A percentile compares a stretch with the other conserved stretches of the same genome.
Conservation (phyloP, 2,888 invertebrate species). For the Stenurella melanura region DNA sequence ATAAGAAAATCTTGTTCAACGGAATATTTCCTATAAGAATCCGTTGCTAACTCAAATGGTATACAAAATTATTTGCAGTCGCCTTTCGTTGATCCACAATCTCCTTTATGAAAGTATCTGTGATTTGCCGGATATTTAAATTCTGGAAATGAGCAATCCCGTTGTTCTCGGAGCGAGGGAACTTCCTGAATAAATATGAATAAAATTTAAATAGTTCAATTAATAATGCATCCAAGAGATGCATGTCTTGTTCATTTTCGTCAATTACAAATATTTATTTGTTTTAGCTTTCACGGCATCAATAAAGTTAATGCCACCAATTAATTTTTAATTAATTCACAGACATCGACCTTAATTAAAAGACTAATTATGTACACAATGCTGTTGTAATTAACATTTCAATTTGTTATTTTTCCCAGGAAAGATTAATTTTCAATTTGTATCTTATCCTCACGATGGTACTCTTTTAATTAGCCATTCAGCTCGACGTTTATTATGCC, state of each 20-base stretch:
- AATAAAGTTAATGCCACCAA: conserved; percentile 27
- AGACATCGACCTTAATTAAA: conserved; percentile 30
- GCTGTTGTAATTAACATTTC: conserved; percentile 20
- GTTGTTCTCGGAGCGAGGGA: no score
- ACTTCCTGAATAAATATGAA: neutral
- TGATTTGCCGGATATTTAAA: neutral
- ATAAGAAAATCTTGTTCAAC: no score
- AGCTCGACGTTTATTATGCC: neutral
- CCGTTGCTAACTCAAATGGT: no score
- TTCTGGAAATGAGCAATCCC: no score
- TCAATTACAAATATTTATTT: conserved; percentile 16
- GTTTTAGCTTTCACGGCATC: neutral
- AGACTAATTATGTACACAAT: conserved; percentile 29
- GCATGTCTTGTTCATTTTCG: conserved; percentile 6
- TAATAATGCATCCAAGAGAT: neutral
- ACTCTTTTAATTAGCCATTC: conserved; percentile 14
- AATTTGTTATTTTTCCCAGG: conserved; percentile 28
- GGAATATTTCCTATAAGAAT: no score
- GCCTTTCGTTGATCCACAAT: no score
- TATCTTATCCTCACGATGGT: conserved; percentile 1
- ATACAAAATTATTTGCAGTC: no score
- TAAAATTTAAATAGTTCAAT: neutral
- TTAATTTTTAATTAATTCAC: conserved; percentile 37
- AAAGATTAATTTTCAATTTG: conserved; percentile 22
- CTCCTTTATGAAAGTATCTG: no score